These are phyloP conservation scores for Drosophila glabriapex DNA, from an alignment of 2,888 invertebrate species.

Conservation along the genomic window DNA sequence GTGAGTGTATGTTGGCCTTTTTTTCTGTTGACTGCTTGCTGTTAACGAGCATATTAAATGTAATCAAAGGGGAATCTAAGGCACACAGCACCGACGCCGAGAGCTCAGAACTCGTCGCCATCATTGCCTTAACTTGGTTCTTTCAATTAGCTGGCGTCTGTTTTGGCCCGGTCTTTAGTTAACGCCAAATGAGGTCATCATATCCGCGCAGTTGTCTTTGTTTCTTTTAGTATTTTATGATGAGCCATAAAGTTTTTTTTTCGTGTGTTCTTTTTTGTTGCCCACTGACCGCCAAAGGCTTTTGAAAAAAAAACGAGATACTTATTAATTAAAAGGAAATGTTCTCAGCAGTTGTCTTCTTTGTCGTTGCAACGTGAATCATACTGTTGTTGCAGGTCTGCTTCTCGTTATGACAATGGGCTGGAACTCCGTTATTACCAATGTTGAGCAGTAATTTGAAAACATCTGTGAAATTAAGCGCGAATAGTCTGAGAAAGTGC, in stretches of 20 bases:
- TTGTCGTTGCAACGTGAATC: constrained; percentile 23
- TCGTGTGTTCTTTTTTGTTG: constrained; percentile 31
- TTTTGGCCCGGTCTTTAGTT: constrained; percentile 34
- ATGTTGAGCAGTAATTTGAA: background rate
- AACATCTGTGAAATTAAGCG: background rate
- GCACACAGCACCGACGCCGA: background rate
- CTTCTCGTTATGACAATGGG: background rate
- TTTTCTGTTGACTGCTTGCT: constrained; percentile 26
- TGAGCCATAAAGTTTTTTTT: constrained; percentile 54
- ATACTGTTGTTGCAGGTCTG: background rate
- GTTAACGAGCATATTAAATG: constrained; percentile 52
- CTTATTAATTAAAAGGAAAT: constrained; percentile 71
- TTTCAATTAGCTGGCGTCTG: constrained; percentile 44
- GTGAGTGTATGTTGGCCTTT: background rate
- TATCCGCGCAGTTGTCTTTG: constrained; percentile 60
- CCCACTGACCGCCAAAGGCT: constrained; percentile 34
- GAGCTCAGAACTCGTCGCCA: background rate
- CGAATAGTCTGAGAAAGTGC: background rate
- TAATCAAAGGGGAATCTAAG: constrained; percentile 29
- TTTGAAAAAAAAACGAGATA: constrained; percentile 19
- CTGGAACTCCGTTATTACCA: constrained; percentile 4
- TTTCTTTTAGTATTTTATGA: constrained; percentile 49
- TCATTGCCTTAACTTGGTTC: constrained; percentile 38
- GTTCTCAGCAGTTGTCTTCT: constrained; percentile 20
- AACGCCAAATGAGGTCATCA: constrained; percentile 72